Evolutionary conservation across 2,113 vertebrate genomes (phyloP), one percentile per base, ranked within the genome.

Genomic region (Phylloscopus whistleri): DNA sequence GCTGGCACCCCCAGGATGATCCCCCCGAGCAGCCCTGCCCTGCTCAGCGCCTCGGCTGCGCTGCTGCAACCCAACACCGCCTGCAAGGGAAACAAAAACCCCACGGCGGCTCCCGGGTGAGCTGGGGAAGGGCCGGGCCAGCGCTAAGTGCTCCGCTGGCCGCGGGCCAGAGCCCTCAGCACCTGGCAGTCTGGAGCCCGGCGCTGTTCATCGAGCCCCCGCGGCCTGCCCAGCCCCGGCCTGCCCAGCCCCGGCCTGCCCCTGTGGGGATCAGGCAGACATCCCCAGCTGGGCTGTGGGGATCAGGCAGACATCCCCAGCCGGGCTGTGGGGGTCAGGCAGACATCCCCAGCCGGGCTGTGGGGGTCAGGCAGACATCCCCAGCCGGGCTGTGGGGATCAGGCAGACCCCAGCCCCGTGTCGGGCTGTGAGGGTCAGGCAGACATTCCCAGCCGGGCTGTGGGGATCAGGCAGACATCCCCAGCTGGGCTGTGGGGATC

Each of bases 401-500:
- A 0, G 55, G n/a, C n/a, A n/a, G n/a, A n/a, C n/a, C n/a, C n/a
- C n/a, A n/a, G n/a, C n/a, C n/a, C n/a, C n/a, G n/a, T n/a, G n/a
- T n/a, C n/a, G n/a, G n/a, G n/a, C n/a, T n/a, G n/a, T n/a, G n/a
- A n/a, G n/a, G n/a, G n/a, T n/a, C n/a, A n/a, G n/a, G 60, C 53
- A 18, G 17, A 3, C n/a, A 12, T 12, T 5, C 4, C 9, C n/a
- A 26, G 3, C 69, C 0, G 23, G 28, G 66, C 49, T 22, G 59
- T 6, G 0, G 7, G n/a, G 52, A 4, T 0, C 0, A 0, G 55
- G n/a, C n/a, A n/a, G n/a, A n/a, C n/a, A n/a, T n/a, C n/a, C n/a
- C n/a, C n/a, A n/a, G n/a, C n/a, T 0, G 19, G 20, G 60, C 15
- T 22, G 59, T 6, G 0, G 7, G n/a, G 52, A 4, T 0, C 0